These are phyloP conservation scores for Thomomys bottae DNA, from an alignment of 2,113 vertebrate species.

Conservation along the genomic window DNA sequence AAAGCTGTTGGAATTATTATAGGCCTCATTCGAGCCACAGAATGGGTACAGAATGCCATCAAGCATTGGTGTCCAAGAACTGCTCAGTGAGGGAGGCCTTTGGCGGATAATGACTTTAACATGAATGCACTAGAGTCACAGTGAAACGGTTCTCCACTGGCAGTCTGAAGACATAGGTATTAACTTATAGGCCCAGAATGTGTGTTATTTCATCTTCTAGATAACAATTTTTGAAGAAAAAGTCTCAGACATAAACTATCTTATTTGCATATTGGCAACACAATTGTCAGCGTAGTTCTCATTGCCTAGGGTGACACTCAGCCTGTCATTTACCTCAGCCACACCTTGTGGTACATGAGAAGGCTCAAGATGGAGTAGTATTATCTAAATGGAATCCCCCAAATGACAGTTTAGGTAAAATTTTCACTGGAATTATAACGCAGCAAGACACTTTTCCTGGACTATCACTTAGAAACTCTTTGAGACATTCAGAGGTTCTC, in stretches of 20 bases:
- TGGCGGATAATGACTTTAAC: not conserved
- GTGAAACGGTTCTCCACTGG: not conserved
- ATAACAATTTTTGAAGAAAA: not conserved
- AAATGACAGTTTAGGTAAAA: not conserved
- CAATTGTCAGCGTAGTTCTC: not conserved
- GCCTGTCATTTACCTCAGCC: not conserved
- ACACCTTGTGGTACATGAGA: not conserved
- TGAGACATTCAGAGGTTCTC: not conserved
- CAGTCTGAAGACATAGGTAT: not conserved
- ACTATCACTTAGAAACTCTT: not conserved
- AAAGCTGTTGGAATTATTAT: too few species aligned
- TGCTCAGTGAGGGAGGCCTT: not conserved
- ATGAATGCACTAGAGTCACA: not conserved
- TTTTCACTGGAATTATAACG: not conserved
- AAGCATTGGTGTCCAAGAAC: not conserved
- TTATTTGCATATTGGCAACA: not conserved
- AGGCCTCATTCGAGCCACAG: too few species aligned
- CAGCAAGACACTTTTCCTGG: not conserved
- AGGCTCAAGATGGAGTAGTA: not conserved
- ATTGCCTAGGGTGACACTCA: not conserved
- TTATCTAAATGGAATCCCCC: not conserved
- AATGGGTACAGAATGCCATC: not conserved
- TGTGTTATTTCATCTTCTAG: not conserved
- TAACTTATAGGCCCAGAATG: not conserved
- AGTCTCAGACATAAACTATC: not conserved